phyloP scores from a whole-genome alignment of 2,113 vertebrate genomes.

The Zosterops pallidus region DNA sequence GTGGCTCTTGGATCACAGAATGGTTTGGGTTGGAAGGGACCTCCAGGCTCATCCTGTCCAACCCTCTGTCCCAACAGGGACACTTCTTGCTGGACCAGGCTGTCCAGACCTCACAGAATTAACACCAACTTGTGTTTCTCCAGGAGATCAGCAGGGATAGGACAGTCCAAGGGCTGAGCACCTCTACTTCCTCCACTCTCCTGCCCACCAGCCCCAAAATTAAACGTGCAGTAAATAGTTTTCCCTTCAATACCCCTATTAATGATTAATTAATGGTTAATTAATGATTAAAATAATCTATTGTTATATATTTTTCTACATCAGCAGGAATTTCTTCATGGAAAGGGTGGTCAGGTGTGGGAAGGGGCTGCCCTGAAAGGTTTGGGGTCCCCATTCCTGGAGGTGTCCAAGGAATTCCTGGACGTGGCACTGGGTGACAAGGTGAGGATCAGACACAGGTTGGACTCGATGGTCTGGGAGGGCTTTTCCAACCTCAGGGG shows the following conservation, averaged over 20 bases:
- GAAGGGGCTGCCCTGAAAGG: not conserved
- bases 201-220: not conserved
- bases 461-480: not conserved
- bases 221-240: accelerated
- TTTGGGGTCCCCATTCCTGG: not conserved
- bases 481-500: not conserved
- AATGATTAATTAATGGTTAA: no score
- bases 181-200: not conserved
- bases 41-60: not conserved
- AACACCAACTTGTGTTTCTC: accelerated
- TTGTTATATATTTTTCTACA: accelerated
- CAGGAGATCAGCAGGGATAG: not conserved
- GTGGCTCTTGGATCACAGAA: not conserved
- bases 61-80: not conserved
- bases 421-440: not conserved
- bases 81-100: accelerated
- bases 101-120: accelerated
- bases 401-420: not conserved
- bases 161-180: not conserved
- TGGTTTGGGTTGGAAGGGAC: not conserved
- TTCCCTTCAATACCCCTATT: no score
- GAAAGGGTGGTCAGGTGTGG: accelerated
- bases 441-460: not conserved
- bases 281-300: not conserved
- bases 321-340: accelerated